Evolutionary conservation across 1,140 invertebrate species (phyloP).

Genomic region (Calephelis nemesis): DNA sequence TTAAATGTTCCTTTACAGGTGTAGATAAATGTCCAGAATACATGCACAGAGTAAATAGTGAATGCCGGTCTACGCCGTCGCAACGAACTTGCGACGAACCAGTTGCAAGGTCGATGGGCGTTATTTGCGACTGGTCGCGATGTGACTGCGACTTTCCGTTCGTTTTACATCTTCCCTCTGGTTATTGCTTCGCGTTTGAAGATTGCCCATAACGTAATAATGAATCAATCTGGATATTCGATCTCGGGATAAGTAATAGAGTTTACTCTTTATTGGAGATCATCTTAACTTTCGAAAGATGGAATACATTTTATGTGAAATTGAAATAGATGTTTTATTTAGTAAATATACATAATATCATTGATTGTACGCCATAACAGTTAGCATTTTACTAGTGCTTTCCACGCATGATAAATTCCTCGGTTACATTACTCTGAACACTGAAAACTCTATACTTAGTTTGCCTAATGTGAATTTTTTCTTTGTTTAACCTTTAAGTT

Average conservation of each 20-base stretch:
- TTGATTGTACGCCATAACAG: too few relatives aligned
- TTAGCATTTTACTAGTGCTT: too few relatives aligned
- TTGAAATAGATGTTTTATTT: neutral
- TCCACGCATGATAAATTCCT: too few relatives aligned
- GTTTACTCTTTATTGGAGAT: neutral
- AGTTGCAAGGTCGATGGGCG: conserved; percentile 55
- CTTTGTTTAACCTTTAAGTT: too few relatives aligned
- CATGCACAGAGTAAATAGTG: conserved; percentile 63
- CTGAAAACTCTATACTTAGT: too few relatives aligned
- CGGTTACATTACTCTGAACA: too few relatives aligned
- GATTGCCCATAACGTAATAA: conserved; percentile 56
- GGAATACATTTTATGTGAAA: neutral
- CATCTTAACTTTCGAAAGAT: neutral
- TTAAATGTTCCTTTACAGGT: conserved; percentile 41
- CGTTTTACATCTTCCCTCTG: conserved; percentile 56
- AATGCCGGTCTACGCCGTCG: conserved; percentile 62
- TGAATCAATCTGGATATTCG: neutral
- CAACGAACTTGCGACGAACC: conserved; percentile 69
- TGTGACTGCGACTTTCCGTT: conserved; percentile 74
- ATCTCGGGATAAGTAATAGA: neutral
- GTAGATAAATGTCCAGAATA: conserved; percentile 58
- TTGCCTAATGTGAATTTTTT: too few relatives aligned
- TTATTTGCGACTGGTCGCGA: conserved; percentile 67
- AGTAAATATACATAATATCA: too few relatives aligned
- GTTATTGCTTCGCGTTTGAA: conserved; percentile 66